phyloP scores from a whole-genome alignment of 2,113 vertebrate species.

The Larimichthys polyactis region DNA sequence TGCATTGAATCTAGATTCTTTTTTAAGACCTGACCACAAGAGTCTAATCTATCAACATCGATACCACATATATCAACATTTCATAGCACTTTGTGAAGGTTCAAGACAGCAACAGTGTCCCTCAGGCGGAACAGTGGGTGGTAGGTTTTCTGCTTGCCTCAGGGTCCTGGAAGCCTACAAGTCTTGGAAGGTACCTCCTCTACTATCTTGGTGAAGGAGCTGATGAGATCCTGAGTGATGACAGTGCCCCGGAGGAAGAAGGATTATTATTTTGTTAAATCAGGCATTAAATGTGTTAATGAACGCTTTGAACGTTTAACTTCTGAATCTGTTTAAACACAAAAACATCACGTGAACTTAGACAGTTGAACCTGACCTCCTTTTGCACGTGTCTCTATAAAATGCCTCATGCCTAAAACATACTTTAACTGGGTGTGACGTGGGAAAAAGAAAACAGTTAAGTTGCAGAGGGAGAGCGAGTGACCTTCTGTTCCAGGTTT shows the following conservation, averaged over 20 bases:
- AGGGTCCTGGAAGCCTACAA: too few species aligned
- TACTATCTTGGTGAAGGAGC: too few species aligned
- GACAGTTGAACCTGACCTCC: neutral
- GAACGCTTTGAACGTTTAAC: neutral
- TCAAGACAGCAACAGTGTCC: too few species aligned
- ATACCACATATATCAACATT: too few species aligned
- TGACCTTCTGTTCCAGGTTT: constrained; percentile 48
- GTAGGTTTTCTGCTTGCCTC: too few species aligned
- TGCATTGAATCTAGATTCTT: too few species aligned
- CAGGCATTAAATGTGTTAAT: neutral
- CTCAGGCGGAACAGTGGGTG: too few species aligned
- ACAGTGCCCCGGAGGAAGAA: neutral
- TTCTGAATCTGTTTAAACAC: neutral
- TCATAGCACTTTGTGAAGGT: too few species aligned
- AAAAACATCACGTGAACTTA: too few species aligned
- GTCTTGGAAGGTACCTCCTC: too few species aligned
- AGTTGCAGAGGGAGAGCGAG: neutral
- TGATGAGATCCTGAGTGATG: neutral
- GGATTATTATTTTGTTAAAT: neutral
- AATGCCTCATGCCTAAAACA: neutral
- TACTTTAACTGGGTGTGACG: neutral
- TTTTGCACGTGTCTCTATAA: neutral
- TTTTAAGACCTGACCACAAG: too few species aligned
- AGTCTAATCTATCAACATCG: too few species aligned
- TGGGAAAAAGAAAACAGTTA: constrained; percentile 4